Evolutionary conservation across 92 coral and sea anemone species (phyloP).

Genomic region (Actinernus sp.): DNA sequence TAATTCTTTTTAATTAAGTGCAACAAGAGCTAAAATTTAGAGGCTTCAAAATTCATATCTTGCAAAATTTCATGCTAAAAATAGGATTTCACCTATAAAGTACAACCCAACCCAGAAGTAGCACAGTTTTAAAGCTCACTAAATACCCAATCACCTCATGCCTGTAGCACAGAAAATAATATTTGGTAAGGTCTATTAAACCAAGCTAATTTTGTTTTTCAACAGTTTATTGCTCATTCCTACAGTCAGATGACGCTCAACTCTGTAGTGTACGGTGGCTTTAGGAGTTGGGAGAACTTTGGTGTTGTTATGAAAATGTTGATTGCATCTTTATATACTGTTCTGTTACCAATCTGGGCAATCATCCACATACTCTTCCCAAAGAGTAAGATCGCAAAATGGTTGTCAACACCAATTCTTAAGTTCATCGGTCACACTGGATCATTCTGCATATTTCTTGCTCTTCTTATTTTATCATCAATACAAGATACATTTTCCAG

Average conservation of each 20-base stretch:
- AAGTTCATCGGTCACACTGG: constrained; percentile 83
- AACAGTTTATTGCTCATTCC: constrained; percentile 91
- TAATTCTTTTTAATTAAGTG: too few species aligned
- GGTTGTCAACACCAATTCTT: constrained; percentile 62
- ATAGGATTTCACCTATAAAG: too few species aligned
- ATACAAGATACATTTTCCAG: constrained; percentile 68
- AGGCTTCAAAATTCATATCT: too few species aligned
- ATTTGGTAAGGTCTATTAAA: constrained; percentile 32
- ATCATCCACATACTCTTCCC: constrained; percentile 62
- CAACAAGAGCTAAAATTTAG: too few species aligned
- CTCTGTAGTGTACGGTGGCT: constrained; percentile 71
- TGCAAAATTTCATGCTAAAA: too few species aligned
- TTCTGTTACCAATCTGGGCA: constrained; percentile 67
- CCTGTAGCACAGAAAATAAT: too few species aligned
- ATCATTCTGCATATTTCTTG: constrained; percentile 72
- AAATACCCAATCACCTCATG: too few species aligned
- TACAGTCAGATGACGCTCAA: constrained; percentile 92
- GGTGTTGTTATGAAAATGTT: constrained; percentile 28
- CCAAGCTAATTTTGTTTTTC: not conserved
- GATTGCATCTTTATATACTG: constrained; percentile 38
- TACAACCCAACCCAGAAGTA: too few species aligned
- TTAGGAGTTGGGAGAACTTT: constrained; percentile 54
- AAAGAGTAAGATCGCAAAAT: constrained; percentile 16
- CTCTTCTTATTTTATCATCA: constrained; percentile 66
- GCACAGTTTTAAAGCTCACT: too few species aligned